Evolutionary conservation across 2,888 invertebrate genomes (phyloP).

Genomic region (Microdon myrmicae): DNA sequence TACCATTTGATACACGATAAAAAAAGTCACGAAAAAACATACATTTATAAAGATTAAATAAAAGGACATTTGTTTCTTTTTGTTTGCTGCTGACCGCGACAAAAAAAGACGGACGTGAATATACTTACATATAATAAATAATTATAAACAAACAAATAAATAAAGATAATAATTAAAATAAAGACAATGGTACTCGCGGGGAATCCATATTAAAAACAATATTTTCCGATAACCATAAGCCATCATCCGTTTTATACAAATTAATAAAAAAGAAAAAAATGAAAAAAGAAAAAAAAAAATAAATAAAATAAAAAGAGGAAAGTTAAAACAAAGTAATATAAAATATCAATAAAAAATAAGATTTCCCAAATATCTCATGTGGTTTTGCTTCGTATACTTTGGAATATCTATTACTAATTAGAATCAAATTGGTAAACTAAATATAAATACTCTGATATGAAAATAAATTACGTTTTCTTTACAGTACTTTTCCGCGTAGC

Average conservation of each 20-base stretch:
- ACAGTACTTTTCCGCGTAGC: no score
- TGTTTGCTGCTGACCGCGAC: slow-evolving; percentile 52
- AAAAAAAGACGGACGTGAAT: slow-evolving; percentile 37
- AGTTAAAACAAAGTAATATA: slow-evolving; percentile 15
- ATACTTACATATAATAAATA: slow-evolving; percentile 18
- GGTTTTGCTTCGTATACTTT: slow-evolving; percentile 43
- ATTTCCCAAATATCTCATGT: slow-evolving; percentile 43
- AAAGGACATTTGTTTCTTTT: slow-evolving; percentile 50
- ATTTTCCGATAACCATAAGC: slow-evolving; percentile 51
- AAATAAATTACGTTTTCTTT: no score
- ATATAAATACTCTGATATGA: neutral
- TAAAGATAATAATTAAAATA: slow-evolving; percentile 41
- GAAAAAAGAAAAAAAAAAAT: slow-evolving; percentile 24
- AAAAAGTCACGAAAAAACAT: slow-evolving; percentile 32
- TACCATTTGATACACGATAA: slow-evolving; percentile 46
- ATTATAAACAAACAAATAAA: slow-evolving; percentile 47
- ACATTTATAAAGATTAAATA: slow-evolving; percentile 47
- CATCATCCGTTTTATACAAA: slow-evolving; percentile 52
- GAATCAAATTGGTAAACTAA: slow-evolving; percentile 7
- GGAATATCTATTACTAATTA: slow-evolving; percentile 1
- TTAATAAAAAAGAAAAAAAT: no score
- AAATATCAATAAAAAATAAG: slow-evolving; percentile 44
- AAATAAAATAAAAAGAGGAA: slow-evolving; percentile 4
- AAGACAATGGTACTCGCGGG: slow-evolving; percentile 47
- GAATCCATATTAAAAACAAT: slow-evolving; percentile 48